Evolutionary conservation across 1,140 invertebrate genomes (phyloP).

Genomic region (Limonius californicus): DNA sequence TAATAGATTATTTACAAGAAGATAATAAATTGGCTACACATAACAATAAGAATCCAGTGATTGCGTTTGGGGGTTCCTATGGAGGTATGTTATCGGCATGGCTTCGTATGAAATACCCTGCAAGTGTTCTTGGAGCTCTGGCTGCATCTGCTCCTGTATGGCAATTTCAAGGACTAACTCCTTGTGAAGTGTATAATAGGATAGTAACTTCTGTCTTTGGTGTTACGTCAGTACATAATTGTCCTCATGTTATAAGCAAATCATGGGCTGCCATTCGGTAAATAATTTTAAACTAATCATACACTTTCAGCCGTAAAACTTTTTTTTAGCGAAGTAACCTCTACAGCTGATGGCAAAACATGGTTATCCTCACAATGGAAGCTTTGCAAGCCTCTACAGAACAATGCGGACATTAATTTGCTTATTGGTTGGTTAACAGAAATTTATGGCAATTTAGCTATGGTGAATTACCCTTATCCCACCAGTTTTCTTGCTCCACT

Average conservation of each 20-base stretch:
- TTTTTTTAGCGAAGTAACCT: slow-evolving; percentile 28
- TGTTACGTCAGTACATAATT: slow-evolving; percentile 53
- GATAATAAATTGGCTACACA: slow-evolving; percentile 20
- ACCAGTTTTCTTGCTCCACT: slow-evolving; percentile 76
- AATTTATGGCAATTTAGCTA: slow-evolving; percentile 76
- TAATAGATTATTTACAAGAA: slow-evolving; percentile 67
- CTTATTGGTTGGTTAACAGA: slow-evolving; percentile 57
- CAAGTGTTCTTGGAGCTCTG: slow-evolving; percentile 82
- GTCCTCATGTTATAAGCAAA: slow-evolving; percentile 67
- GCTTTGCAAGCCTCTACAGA: slow-evolving; percentile 62
- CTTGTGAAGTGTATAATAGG: slow-evolving; percentile 76
- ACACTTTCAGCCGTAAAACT: too few relatives aligned
- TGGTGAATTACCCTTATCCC: slow-evolving; percentile 91
- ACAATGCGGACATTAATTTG: slow-evolving; percentile 52
- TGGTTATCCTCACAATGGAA: slow-evolving; percentile 70
- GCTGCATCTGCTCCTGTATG: slow-evolving; percentile 93
- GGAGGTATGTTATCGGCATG: slow-evolving; percentile 96
- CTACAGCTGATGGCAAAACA: slow-evolving; percentile 59
- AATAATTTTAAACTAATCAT: too few relatives aligned
- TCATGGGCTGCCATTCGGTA: slow-evolving; percentile 73
- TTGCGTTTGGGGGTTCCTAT: slow-evolving; percentile 94
- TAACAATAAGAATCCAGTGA: slow-evolving; percentile 64
- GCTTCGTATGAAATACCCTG: slow-evolving; percentile 95
- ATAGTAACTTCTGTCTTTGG: slow-evolving; percentile 78
- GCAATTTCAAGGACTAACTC: slow-evolving; percentile 67